Percentiles rank a stretch among this genome's conserved stretches.
Evolutionary conservation across 1,140 invertebrate genomes (phyloP).

Genomic region (Lasioglossum albipes): DNA sequence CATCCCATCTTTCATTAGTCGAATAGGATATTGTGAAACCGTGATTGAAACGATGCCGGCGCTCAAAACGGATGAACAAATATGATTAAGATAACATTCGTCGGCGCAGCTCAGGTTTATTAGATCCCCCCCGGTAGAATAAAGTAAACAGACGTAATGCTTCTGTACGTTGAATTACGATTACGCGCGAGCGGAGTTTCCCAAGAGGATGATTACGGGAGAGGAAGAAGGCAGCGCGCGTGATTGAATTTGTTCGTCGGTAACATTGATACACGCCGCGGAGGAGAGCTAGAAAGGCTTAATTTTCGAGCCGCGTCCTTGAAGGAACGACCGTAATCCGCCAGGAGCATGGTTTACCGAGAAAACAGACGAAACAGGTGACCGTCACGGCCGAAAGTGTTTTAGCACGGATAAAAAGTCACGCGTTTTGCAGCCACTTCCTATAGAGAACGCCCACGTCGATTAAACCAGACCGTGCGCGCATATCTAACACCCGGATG

Average conservation of each 20-base stretch:
- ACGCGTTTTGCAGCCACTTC: conserved; percentile 43
- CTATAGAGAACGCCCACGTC: conserved; percentile 45
- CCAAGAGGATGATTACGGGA: not conserved
- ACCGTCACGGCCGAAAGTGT: conserved; percentile 52
- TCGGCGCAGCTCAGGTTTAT: not conserved
- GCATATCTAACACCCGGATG: conserved; percentile 39
- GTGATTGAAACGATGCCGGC: conserved; percentile 7
- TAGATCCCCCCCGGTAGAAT: not conserved
- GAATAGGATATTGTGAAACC: conserved; percentile 12
- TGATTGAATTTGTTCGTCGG: conserved; percentile 6
- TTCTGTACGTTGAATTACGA: not conserved
- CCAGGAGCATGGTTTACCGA: not conserved
- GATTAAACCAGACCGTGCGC: conserved; percentile 52
- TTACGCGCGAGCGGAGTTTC: not conserved
- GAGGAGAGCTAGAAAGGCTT: not conserved
- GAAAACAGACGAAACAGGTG: conserved; percentile 5
- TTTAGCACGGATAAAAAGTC: conserved; percentile 22
- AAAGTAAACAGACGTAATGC: not conserved
- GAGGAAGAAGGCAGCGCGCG: not conserved
- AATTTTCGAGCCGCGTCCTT: not conserved
- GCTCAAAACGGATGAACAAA: not conserved
- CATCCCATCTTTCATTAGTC: conserved; percentile 10
- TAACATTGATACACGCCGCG: not conserved
- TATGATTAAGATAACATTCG: conserved; percentile 17
- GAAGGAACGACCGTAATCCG: not conserved